Evolutionary conservation across 1,140 invertebrate genomes (phyloP).

Genomic region (Vanessa atalanta): DNA sequence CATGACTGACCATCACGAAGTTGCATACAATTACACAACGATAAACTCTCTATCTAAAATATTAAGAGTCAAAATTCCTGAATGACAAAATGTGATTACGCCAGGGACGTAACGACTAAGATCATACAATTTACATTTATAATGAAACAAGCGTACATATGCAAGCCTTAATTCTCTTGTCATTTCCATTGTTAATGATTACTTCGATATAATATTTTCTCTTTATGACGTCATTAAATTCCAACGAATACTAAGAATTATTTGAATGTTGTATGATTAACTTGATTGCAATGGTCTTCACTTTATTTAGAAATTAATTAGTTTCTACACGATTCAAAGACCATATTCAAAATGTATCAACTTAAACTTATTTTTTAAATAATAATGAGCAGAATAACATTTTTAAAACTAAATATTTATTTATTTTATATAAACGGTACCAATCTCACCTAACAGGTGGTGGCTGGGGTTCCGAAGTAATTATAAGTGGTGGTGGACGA

Average conservation of each 20-base stretch:
- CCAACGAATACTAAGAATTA: too few species aligned
- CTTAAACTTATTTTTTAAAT: too few species aligned
- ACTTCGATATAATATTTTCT: too few species aligned
- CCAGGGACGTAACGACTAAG: background rate
- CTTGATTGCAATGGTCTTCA: too few species aligned
- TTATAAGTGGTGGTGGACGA: slow-evolving; percentile 63
- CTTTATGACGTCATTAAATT: too few species aligned
- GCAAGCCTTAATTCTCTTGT: too few species aligned
- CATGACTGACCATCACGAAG: background rate
- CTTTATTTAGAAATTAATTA: too few species aligned
- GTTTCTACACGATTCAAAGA: too few species aligned
- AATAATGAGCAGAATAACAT: too few species aligned
- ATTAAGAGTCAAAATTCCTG: background rate
- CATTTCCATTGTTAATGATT: too few species aligned
- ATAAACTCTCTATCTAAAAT: background rate
- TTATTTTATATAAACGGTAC: background rate
- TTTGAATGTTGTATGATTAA: too few species aligned
- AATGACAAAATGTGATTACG: background rate
- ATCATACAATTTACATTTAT: background rate
- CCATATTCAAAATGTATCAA: too few species aligned
- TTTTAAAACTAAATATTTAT: background rate
- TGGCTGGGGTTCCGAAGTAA: slow-evolving; percentile 68
- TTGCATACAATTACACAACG: background rate
- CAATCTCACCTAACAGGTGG: slow-evolving; percentile 57
- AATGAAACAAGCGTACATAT: background rate